Evolutionary conservation across 2,888 invertebrate genomes (phyloP), one percentile per base, ranked within the genome.

Genomic region (Bedellia somnulentella): DNA sequence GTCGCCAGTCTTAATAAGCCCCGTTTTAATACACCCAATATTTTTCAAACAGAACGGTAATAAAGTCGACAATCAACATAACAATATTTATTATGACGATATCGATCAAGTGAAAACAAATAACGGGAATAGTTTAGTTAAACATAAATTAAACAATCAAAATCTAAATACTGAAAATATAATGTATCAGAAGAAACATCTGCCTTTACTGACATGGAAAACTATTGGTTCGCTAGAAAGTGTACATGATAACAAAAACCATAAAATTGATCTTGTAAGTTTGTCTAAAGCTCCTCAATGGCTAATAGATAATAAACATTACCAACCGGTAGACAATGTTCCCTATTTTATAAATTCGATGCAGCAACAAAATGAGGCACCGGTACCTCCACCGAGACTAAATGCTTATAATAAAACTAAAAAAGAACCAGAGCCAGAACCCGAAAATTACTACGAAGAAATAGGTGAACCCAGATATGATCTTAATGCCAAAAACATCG

Each of bases 381-480:
- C 25, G 5, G 3, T 8, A 12, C 5, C 13, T 4, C 22, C 22
- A 23, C 14, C 21, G 8, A 12, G n/a, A 10, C 3, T 22, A n/a
- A 17, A 17, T 15, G n/a, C n/a, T n/a, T n/a, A n/a, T 32, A 41
- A 45, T 30, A 29, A 32, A 16, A 17, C 36, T 11, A 32, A 39
- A 24, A 37, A 37, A 17, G 45, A 52, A 37, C 50, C 46, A 27
- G 42, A 53, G 31, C 53, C 57, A 0, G 63, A 62, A 36, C 45
- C 44, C 22, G 75, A 75, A 35, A 68, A 75, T 36, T 55, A 61
- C 30, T 75, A 75, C 30, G 75, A 75, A 50, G 75, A 75, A 52
- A 75, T 75, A 13, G 71, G 68, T 1, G 44, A 52, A 39, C 57
- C 58, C 2, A 23, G 41, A 0, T 9, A 15, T 11, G 37, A 43